Conservation (phyloP, 2,797 vertebrate species). For the Pangasius krempfi region DNA sequence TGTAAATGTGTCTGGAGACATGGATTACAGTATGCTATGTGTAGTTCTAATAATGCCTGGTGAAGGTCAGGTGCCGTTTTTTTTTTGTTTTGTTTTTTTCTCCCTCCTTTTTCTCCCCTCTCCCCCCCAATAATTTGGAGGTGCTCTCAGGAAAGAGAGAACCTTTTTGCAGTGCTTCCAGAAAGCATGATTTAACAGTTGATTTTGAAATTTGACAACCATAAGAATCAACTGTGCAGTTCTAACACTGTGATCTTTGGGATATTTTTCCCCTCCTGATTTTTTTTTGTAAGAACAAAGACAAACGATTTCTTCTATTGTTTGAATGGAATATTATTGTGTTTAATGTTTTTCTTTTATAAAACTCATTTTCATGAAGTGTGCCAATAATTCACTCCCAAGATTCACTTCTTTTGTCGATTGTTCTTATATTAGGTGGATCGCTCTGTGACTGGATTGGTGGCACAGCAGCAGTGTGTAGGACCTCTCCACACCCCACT, state of each 20-base stretch:
- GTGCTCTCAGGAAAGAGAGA: not conserved
- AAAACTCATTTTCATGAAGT: not conserved
- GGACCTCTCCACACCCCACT: constrained; percentile 91
- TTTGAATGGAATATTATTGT: not conserved
- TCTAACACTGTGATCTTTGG: not conserved
- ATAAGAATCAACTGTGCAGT: not conserved
- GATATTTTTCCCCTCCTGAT: not conserved
- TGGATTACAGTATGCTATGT: too few species aligned
- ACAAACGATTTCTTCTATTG: not conserved
- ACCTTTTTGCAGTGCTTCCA: not conserved
- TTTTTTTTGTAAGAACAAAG: not conserved
- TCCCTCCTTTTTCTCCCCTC: too few species aligned
- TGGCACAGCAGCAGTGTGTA: constrained; percentile 95
- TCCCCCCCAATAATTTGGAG: too few species aligned
- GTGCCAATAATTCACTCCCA: not conserved
- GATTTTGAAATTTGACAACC: not conserved
- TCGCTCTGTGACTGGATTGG: constrained; percentile 90
- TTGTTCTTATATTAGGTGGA: constrained; percentile 79
- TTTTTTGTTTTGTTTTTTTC: too few species aligned
- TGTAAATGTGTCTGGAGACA: too few species aligned
- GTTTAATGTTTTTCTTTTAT: not conserved
- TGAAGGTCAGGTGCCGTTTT: too few species aligned
- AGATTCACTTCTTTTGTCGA: not conserved
- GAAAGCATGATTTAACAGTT: not conserved
- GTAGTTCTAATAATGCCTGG: too few species aligned